Evolutionary conservation across 1,140 invertebrate genomes (phyloP).

Genomic region (Anadara kagoshimensis): DNA sequence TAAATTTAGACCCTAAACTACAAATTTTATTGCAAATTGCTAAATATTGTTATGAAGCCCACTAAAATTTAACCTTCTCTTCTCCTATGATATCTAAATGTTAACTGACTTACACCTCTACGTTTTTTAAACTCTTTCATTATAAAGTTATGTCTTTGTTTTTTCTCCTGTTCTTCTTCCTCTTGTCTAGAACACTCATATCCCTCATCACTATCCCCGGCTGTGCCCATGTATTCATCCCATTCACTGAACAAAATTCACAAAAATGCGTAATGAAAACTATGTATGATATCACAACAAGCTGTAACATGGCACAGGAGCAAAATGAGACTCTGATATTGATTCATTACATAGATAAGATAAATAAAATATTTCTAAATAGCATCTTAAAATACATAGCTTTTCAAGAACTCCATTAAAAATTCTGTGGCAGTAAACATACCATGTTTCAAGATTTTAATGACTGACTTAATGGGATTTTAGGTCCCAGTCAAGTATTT

Average conservation of each 20-base stretch:
- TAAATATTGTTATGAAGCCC: too few species aligned
- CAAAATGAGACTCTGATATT: neutral
- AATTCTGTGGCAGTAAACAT: too few species aligned
- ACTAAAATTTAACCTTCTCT: too few species aligned
- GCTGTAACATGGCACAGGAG: neutral
- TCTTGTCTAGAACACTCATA: slow-evolving; percentile 41
- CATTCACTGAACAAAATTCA: slow-evolving; percentile 44
- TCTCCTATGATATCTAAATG: too few species aligned
- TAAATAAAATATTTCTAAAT: neutral
- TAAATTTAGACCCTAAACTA: too few species aligned
- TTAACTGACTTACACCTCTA: slow-evolving; percentile 58
- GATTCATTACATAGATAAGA: neutral
- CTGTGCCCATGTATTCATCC: slow-evolving; percentile 46
- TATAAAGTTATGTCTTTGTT: slow-evolving; percentile 63
- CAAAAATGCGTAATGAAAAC: neutral
- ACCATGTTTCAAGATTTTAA: too few species aligned
- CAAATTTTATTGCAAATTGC: too few species aligned
- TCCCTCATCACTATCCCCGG: slow-evolving; percentile 51
- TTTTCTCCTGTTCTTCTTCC: slow-evolving; percentile 56
- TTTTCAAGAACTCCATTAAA: too few species aligned
- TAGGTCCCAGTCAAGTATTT: too few species aligned
- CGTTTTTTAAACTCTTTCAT: slow-evolving; percentile 71
- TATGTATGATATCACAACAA: neutral
- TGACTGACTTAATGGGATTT: too few species aligned
- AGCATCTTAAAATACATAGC: too few species aligned